phyloP scores from a whole-genome alignment of 1,140 invertebrate genomes.

The Neodiprion pinetum region DNA sequence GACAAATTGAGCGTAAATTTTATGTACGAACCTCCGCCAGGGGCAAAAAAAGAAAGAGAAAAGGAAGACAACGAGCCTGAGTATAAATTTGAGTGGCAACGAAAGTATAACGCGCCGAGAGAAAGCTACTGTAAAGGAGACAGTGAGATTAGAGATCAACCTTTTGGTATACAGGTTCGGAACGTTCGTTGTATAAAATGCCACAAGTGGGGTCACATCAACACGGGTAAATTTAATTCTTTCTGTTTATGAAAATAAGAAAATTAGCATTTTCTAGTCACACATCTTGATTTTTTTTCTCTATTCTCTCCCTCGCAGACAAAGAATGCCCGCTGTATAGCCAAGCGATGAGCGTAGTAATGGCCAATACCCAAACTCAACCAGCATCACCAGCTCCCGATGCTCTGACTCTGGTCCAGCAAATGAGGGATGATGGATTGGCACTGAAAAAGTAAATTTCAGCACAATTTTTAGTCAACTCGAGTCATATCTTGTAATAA shows the following conservation, averaged over 20 bases:
- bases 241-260: background rate
- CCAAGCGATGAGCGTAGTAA: constrained; percentile 72
- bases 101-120: constrained; percentile 97
- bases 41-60: constrained; percentile 89
- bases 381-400: constrained; percentile 66
- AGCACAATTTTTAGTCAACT: constrained; percentile 53
- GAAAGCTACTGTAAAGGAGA: constrained; percentile 97
- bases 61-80: constrained; percentile 94
- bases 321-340: constrained; percentile 95
- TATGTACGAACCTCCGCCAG: constrained; percentile 99
- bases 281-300: constrained; percentile 1
- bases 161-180: constrained; percentile 97
- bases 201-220: constrained; percentile 99
- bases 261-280: background rate
- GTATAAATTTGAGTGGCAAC: constrained; percentile 99
- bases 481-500: constrained; percentile 52
- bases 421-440: constrained; percentile 92
- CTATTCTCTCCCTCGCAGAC: constrained; percentile 63
- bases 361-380: constrained; percentile 68
- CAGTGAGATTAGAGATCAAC: constrained; percentile 96
- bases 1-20: constrained; percentile 99
- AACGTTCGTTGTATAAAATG: constrained; percentile 99
- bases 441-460: constrained; percentile 81
- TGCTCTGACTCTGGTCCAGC: constrained; percentile 80
- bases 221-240: constrained; percentile 77